Conservation (phyloP, 2,888 invertebrate genomes). For the Arrhopalites spinosus region DNA sequence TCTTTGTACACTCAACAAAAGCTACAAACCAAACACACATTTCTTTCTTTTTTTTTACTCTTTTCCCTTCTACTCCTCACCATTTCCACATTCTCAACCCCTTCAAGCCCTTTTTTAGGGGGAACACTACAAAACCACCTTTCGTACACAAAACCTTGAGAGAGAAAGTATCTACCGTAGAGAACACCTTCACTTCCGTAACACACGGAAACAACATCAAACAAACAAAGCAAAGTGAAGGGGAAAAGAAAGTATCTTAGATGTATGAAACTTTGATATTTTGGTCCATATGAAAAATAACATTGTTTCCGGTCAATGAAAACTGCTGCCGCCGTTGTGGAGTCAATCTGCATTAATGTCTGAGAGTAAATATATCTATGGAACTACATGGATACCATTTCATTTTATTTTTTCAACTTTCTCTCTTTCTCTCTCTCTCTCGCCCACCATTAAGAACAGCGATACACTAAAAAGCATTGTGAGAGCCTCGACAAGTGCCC, state of each 20-base stretch:
- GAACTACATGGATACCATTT: too few relatives aligned
- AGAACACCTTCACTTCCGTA: conserved; percentile 28
- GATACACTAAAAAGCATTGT: too few relatives aligned
- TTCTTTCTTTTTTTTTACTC: not conserved
- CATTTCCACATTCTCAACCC: too few relatives aligned
- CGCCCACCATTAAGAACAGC: too few relatives aligned
- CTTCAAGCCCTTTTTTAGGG: conserved; percentile 4
- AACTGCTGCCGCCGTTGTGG: not conserved
- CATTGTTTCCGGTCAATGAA: conserved; percentile 22
- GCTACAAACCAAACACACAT: conserved; percentile 31
- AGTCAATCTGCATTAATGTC: conserved; percentile 20
- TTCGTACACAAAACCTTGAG: not conserved
- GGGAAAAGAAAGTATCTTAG: not conserved
- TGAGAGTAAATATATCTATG: not conserved
- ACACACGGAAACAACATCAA: conserved; percentile 12
- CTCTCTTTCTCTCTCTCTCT: too few relatives aligned
- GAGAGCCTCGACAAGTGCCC: too few relatives aligned
- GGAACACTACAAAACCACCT: not conserved
- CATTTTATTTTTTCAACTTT: too few relatives aligned
- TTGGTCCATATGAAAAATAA: conserved; percentile 28
- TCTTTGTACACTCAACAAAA: conserved; percentile 25
- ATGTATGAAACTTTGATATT: not conserved
- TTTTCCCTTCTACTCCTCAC: not conserved
- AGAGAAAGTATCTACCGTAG: conserved; percentile 18
- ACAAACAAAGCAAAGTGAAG: not conserved